Percentiles rank a stretch among this genome's conserved stretches.
phyloP scores from a whole-genome alignment of 2,113 vertebrate genomes.

The Polypterus bichir region DNA sequence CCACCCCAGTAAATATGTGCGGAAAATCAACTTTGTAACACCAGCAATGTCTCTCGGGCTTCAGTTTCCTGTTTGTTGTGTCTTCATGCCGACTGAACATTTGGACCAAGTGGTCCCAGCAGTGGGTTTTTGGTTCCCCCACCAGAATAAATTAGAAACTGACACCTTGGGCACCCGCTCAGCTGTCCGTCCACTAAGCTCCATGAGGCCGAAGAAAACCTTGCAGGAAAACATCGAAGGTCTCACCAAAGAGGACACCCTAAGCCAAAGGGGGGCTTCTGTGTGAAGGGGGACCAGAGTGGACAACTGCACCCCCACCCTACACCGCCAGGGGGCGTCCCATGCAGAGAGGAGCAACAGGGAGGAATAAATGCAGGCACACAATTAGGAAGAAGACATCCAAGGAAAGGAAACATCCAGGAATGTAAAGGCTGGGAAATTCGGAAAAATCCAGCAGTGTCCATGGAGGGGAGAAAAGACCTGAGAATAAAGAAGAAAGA shows the following conservation, averaged over 20 bases:
- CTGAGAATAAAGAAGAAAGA: too few species aligned
- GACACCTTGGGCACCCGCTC: not conserved
- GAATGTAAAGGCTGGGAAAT: too few species aligned
- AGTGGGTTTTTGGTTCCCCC: not conserved
- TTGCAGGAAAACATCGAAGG: not conserved
- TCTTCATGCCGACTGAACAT: not conserved
- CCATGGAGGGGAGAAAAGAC: too few species aligned
- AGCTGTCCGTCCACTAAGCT: not conserved
- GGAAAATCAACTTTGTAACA: not conserved
- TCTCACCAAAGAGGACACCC: not conserved
- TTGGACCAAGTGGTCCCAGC: too few species aligned
- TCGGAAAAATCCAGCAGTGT: too few species aligned
- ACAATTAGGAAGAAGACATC: too few species aligned
- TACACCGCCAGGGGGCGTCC: too few species aligned
- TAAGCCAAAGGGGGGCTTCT: not conserved
- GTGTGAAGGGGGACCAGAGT: not conserved
- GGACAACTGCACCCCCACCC: not conserved
- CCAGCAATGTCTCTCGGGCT: not conserved
- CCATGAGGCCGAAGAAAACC: not conserved
- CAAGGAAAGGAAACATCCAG: too few species aligned
- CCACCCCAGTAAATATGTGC: not conserved
- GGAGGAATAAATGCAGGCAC: too few species aligned
- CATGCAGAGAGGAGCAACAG: too few species aligned
- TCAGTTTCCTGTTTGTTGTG: not conserved
- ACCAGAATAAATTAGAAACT: not conserved